Evolutionary conservation across 2,888 invertebrate genomes (phyloP).

Genomic region (Creontiades dilutus): DNA sequence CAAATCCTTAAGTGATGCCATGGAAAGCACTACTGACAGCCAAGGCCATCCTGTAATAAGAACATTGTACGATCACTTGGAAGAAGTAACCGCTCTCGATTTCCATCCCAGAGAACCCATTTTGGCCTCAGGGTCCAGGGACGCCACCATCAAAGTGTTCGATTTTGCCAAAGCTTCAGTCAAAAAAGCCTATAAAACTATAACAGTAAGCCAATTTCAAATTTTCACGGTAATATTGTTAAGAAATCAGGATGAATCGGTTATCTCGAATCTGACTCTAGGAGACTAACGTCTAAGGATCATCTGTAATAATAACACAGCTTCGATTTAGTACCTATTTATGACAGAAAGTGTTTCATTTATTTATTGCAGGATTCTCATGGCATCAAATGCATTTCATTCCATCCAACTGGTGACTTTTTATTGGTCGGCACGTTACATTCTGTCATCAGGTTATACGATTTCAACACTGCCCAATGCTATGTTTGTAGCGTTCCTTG

Average conservation of each 20-base stretch:
- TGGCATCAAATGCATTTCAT: slow-evolving; percentile 92
- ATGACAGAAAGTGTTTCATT: not conserved
- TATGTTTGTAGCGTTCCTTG: slow-evolving; percentile 94
- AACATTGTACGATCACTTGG: slow-evolving; percentile 97
- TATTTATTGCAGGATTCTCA: slow-evolving; percentile 87
- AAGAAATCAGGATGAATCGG: too few species aligned
- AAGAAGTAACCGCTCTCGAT: slow-evolving; percentile 97
- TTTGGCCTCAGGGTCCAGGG: slow-evolving; percentile 95
- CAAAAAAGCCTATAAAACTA: slow-evolving; percentile 97
- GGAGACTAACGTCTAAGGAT: too few species aligned
- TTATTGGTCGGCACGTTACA: slow-evolving; percentile 96
- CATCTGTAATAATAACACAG: too few species aligned
- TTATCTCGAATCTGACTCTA: too few species aligned
- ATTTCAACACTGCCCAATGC: slow-evolving; percentile 96
- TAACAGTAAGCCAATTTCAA: slow-evolving; percentile 83
- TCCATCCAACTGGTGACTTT: slow-evolving; percentile 97
- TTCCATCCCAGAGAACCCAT: slow-evolving; percentile 98
- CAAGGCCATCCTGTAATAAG: slow-evolving; percentile 99
- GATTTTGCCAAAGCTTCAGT: slow-evolving; percentile 99
- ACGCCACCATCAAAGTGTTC: slow-evolving; percentile 96
- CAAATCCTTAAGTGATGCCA: slow-evolving; percentile 95
- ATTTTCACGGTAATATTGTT: not conserved
- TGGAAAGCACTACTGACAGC: slow-evolving; percentile 89
- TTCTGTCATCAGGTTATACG: slow-evolving; percentile 93
- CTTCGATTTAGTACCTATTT: too few species aligned